Evolutionary conservation across 2,113 vertebrate species (phyloP), one percentile per base, ranked within the genome.

Genomic region (Callopanchax toddi): DNA sequence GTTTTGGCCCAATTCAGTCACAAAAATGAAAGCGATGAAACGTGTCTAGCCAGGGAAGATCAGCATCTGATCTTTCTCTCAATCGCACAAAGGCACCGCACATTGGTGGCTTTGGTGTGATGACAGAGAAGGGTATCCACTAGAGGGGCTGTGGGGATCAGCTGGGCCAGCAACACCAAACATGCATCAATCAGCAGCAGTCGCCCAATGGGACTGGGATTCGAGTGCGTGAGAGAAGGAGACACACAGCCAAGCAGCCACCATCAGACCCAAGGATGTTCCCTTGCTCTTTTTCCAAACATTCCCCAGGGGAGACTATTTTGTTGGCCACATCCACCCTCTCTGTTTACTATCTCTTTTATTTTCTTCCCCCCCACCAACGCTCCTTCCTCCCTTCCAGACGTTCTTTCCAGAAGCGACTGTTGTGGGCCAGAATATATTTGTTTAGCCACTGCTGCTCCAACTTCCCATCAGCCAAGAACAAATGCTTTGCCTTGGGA

Each of bases 31-130:
- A 64, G 76, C 80, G 89, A 71, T 89, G 87, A 91, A 92, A 90
- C 91, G 93, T 82, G 89, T 93, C 89, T 92, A 92, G 93, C 93
- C 90, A 89, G 86, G 58, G 74, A 80, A 78, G 85, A 60, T 71
- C 76, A 76, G 74, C 63, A 87, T 83, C 79, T 82, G 74, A 84
- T 81, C 70, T 80, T 68, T 71, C 78, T 81, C 78, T 87, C 85
- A 77, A 54, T 80, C 76, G 69, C 70, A 71, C 67, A 60, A 42
- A 76, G 39, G 50, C 44, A 57, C 6, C 9, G 67, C 66, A 62
- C 68, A 50, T 26, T 3, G 22, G 44, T 49, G 72, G 66, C 60
- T 63, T 36, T 18, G 5, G 11, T 37, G 64, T 65, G 77, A 76
- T 78, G 82, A 68, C 53, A 78, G 79, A 60, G 71, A 76, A 52